Evolutionary conservation across 1,140 invertebrate genomes (phyloP).

Genomic region (Littorina saxatilis): DNA sequence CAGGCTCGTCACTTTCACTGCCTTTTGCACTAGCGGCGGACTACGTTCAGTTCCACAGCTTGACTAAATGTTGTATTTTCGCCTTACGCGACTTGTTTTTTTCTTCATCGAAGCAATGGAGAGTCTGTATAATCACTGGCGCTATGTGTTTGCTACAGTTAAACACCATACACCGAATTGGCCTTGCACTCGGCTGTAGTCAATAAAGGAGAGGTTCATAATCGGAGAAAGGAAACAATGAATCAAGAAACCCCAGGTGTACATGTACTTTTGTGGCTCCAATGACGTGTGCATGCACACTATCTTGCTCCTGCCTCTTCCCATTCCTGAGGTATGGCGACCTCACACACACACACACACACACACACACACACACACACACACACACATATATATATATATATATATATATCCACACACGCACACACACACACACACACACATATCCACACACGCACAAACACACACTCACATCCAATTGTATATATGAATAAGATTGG

Average conservation of each 20-base stretch:
- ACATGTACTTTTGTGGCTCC: background rate
- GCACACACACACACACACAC: background rate
- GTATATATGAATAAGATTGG: background rate
- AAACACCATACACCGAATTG: background rate
- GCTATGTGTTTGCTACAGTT: too few species aligned
- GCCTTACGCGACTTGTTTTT: background rate
- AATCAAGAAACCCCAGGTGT: background rate
- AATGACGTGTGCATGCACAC: background rate
- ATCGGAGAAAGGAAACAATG: background rate
- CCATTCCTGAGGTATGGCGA: too few species aligned
- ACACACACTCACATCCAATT: background rate
- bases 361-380: slow-evolving; percentile 16
- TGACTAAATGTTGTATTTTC: too few species aligned
- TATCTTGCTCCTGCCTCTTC: background rate
- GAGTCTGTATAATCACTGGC: too few species aligned
- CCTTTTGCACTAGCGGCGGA: too few species aligned
- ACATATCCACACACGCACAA: background rate
- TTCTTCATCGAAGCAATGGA: background rate
- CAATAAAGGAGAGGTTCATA: too few species aligned
- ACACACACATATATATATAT: too few species aligned
- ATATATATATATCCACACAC: too few species aligned
- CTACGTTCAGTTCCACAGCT: too few species aligned
- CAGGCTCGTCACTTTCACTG: too few species aligned
- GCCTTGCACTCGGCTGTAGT: background rate
- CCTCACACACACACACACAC: background rate